Evolutionary conservation across 64 coral and sea anemone genomes (phyloP).

Genomic region (Porites lutea): DNA sequence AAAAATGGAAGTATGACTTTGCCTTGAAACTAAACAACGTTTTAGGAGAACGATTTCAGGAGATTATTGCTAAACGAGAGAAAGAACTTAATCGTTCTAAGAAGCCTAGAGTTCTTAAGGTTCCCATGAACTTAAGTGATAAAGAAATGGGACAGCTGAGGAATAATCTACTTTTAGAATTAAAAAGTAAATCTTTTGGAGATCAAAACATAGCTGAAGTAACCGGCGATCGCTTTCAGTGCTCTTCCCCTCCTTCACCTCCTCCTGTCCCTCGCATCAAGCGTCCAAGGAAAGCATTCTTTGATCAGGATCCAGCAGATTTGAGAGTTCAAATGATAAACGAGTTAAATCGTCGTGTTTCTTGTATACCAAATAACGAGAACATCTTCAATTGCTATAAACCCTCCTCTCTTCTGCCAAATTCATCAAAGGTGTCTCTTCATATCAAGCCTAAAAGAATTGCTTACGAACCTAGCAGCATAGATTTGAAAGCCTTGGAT

Average conservation of each 20-base stretch:
- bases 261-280: slow-evolving; percentile 43
- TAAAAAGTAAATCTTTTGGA: slow-evolving; percentile 45
- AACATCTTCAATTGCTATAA: not conserved
- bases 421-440: not conserved
- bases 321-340: slow-evolving; percentile 63
- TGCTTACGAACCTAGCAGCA: not conserved
- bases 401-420: slow-evolving; percentile 19
- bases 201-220: not conserved
- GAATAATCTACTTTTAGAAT: slow-evolving; percentile 50
- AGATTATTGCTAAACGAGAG: not conserved
- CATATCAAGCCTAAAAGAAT: not conserved
- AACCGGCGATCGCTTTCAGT: not conserved
- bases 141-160: slow-evolving; percentile 53
- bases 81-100: slow-evolving; percentile 14
- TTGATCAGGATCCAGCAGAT: slow-evolving; percentile 44
- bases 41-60: slow-evolving; percentile 41
- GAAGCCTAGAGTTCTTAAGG: slow-evolving; percentile 60
- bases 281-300: slow-evolving; percentile 19
- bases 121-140: slow-evolving; percentile 63
- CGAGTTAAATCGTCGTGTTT: slow-evolving; percentile 46
- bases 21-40: slow-evolving; percentile 65
- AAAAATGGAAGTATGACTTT: slow-evolving; percentile 67
- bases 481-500: not conserved
- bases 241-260: not conserved
- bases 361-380: not conserved